Evolutionary conservation across 64 coral and sea anemone genomes (phyloP).

Genomic region (Orbicella faveolata): DNA sequence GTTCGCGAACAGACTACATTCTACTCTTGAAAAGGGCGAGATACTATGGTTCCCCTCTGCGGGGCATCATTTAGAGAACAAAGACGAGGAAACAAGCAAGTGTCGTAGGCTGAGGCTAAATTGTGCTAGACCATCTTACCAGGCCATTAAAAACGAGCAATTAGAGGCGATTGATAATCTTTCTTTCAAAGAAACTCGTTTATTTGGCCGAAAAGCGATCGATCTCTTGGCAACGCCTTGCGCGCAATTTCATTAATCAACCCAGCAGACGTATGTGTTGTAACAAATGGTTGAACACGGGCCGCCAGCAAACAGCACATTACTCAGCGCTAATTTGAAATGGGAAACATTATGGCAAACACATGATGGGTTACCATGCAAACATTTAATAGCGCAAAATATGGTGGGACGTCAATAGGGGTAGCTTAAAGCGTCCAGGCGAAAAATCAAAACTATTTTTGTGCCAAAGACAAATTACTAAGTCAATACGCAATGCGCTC

Average conservation of each 20-base stretch:
- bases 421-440: no score
- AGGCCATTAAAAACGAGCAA: constrained; percentile 30
- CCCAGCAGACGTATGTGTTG: neutral
- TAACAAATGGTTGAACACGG: constrained; percentile 1
- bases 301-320: neutral
- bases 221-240: constrained; percentile 7
- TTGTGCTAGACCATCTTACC: constrained; percentile 9
- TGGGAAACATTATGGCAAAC: neutral
- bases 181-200: constrained; percentile 42
- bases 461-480: neutral
- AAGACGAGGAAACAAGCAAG: constrained; percentile 30
- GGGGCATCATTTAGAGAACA: constrained; percentile 32
- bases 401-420: neutral
- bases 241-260: constrained; percentile 32
- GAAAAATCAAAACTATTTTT: neutral
- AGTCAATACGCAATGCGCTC: neutral
- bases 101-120: constrained; percentile 32
- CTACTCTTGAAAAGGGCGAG: constrained; percentile 14
- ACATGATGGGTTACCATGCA: constrained; percentile 27
- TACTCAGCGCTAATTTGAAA: neutral
- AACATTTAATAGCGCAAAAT: constrained; percentile 7
- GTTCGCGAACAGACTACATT: neutral
- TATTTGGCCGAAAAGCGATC: constrained; percentile 29
- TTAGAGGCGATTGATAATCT: constrained; percentile 24
- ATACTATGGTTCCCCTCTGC: neutral